Conservation (phyloP, 2,888 invertebrate species). For the Tortricodes alternella region DNA sequence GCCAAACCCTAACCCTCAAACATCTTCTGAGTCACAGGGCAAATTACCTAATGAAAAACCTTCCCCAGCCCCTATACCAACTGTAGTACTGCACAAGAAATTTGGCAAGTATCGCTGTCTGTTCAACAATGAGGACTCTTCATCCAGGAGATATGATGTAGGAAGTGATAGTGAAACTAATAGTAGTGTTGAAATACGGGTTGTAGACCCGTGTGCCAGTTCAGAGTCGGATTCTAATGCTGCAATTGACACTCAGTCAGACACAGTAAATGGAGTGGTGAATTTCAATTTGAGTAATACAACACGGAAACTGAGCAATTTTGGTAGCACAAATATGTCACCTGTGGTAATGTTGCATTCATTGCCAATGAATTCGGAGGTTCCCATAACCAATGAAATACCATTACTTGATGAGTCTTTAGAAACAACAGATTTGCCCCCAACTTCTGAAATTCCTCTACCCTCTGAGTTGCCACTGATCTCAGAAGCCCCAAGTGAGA, state of each 20-base stretch:
- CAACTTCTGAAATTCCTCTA: conserved; percentile 11
- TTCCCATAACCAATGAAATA: conserved; percentile 8
- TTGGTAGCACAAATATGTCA: conserved; percentile 47
- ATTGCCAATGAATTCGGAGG: conserved; percentile 5
- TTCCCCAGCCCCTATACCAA: conserved; percentile 54
- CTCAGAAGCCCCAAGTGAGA: conserved; percentile 12
- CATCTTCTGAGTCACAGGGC: conserved; percentile 36
- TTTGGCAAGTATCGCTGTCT: conserved; percentile 82
- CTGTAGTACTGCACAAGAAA: conserved; percentile 77
- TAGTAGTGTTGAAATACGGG: conserved; percentile 72
- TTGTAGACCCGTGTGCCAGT: conserved; percentile 69
- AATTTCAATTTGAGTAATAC: conserved; percentile 54
- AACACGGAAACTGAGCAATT: conserved; percentile 44
- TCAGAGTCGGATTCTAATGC: conserved; percentile 79
- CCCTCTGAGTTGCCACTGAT: conserved; percentile 8
- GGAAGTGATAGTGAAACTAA: conserved; percentile 79
- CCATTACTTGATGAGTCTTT: background rate
- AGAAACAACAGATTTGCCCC: conserved; percentile 1
- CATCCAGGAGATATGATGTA: conserved; percentile 64
- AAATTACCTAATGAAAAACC: conserved; percentile 12
- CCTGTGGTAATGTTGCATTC: conserved; percentile 41
- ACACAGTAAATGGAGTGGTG: conserved; percentile 55
- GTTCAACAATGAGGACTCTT: conserved; percentile 66
- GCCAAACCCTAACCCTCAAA: conserved; percentile 39
- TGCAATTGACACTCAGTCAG: conserved; percentile 63